Base-by-base conservation (phyloP, 2,888 invertebrate genomes). In the Diarsia brunnea region DNA sequence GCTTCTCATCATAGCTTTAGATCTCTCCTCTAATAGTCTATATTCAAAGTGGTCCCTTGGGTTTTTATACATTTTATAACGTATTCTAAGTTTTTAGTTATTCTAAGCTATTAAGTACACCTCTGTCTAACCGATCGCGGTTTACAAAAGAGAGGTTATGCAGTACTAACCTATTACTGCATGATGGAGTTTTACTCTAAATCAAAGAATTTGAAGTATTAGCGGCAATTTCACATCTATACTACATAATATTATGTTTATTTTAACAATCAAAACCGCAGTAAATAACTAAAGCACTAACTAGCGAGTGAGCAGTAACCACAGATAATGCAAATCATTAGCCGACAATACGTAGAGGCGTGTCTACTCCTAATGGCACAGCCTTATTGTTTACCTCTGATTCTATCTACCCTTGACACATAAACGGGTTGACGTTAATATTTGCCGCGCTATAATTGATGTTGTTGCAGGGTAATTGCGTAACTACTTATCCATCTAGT, bases 361-460 rank as follows among this genome's bases (percentile, higher is more conserved):
- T 84, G 87, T 14, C 83, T 38, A 61, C 68, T 53, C 38, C 66
- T 88, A 88, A 86, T 84, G 61, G 68, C 60, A 51, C 53, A 73
- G 24, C 70, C 58, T 84, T 78, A 87, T 87, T 86, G 87, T 87
- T 71, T 75, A 67, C 77, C 66, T 63, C 69, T 24, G 85, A 87
- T 82, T 73, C 79, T 65, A 87, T 81, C 81, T 81, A 85, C 79
- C 89, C 87, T 87, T 87, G 87, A 87, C 87, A 88, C 53, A 81
- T 78, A 87, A 87, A 75, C 72, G 68, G 75, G 55, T 74, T 75
- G 83, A 69, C 68, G 75, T 60, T 82, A 68, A 75, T 85, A 82
- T 82, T 85, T 69, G 69, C 65, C 2, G 77, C 67, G 53, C 27
- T 55, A n/a, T 85, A 64, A 85, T 82, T 85, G 77, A 75, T 63